These are phyloP conservation scores for Chloromyia formosa DNA, from an alignment of 2,888 invertebrate genomes.

Conservation along the genomic window DNA sequence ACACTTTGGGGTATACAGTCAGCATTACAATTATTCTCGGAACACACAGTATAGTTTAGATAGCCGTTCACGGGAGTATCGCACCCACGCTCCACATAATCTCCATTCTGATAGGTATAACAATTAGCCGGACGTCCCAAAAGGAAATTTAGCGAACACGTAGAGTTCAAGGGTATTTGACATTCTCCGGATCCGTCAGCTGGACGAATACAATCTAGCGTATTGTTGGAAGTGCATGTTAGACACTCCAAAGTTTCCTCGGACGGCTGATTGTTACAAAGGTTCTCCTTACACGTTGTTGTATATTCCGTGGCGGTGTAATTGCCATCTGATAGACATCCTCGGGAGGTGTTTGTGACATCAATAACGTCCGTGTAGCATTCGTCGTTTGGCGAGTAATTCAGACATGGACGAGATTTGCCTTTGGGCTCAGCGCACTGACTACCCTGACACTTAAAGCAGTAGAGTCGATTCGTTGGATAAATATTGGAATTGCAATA, in stretches of 20 bases:
- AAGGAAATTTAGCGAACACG: conserved; percentile 10
- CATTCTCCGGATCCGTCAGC: neutral
- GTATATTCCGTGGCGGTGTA: conserved; percentile 22
- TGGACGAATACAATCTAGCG: conserved; percentile 19
- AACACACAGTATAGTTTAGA: neutral
- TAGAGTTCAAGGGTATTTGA: neutral
- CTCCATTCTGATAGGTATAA: conserved; percentile 28
- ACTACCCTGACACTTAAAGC: conserved; percentile 28
- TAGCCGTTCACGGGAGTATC: neutral
- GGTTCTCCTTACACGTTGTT: neutral
- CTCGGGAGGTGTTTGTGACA: conserved; percentile 18
- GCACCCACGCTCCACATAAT: conserved; percentile 30
- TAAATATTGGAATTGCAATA: conserved; percentile 20
- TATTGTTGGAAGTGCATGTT: conserved; percentile 17
- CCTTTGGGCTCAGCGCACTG: neutral
- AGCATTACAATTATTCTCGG: conserved; percentile 1
- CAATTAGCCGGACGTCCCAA: conserved; percentile 11
- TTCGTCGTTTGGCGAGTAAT: conserved; percentile 6
- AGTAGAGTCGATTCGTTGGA: conserved; percentile 19
- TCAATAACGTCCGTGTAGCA: conserved; percentile 36
- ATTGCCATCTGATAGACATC: conserved; percentile 35
- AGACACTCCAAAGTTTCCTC: neutral
- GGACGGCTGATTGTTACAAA: conserved; percentile 12
- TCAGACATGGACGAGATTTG: conserved; percentile 20
- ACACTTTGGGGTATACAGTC: conserved; percentile 33